These are phyloP conservation scores for Leuciscus waleckii DNA, from an alignment of 2,797 vertebrate species.

Conservation along the genomic window DNA sequence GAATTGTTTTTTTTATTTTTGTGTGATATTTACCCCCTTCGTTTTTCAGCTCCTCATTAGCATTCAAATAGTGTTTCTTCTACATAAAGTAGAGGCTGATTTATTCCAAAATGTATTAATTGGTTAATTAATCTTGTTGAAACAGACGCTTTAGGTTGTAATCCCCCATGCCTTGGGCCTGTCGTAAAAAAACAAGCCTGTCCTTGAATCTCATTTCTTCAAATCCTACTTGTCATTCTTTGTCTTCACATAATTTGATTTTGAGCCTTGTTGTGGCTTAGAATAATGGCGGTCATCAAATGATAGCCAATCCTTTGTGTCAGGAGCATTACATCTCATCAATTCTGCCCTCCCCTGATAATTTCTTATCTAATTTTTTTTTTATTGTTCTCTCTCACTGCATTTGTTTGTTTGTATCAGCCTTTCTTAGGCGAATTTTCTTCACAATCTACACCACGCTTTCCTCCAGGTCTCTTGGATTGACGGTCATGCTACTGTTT, in stretches of 20 bases:
- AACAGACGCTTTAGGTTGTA: conserved; percentile 59
- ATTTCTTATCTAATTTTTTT: conserved; percentile 3
- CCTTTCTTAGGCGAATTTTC: neutral
- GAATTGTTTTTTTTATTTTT: neutral
- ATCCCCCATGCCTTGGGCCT: conserved; percentile 49
- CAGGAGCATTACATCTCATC: conserved; percentile 30
- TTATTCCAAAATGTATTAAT: conserved; percentile 63
- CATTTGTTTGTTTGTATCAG: conserved; percentile 16
- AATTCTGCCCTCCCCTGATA: conserved; percentile 20
- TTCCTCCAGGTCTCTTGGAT: conserved; percentile 79
- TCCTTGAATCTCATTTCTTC: conserved; percentile 47
- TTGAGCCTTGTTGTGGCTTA: conserved; percentile 13
- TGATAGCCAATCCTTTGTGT: conserved; percentile 37
- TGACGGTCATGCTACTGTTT: conserved; percentile 69
- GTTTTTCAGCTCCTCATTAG: conserved; percentile 35
- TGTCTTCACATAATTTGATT: conserved; percentile 51
- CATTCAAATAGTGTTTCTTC: conserved; percentile 53
- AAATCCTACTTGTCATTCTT: conserved; percentile 42
- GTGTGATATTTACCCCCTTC: conserved; percentile 24
- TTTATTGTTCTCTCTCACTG: conserved; percentile 20
- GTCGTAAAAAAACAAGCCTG: conserved; percentile 24
- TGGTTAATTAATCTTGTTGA: conserved; percentile 60
- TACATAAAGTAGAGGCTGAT: conserved; percentile 43
- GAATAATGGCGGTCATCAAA: conserved; percentile 46
- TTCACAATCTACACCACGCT: conserved; percentile 70